phyloP scores from a whole-genome alignment of 1,140 invertebrate species.

The Drosophila truncata region DNA sequence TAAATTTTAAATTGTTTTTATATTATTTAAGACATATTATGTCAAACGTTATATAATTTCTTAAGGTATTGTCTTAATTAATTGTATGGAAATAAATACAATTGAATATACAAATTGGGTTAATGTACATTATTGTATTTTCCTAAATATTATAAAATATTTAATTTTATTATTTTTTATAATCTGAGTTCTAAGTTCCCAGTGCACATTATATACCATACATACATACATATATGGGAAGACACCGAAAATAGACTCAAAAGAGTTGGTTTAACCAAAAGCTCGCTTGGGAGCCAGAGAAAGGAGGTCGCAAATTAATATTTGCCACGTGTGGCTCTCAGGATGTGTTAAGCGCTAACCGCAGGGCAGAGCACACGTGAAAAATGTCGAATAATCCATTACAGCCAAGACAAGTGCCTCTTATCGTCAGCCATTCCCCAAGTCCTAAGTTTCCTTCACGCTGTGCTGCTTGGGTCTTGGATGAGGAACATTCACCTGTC shows the following conservation, averaged over 20 bases:
- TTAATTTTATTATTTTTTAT: no score
- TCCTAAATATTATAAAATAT: no score
- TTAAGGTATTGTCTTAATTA: no score
- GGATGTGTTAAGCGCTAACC: conserved; percentile 53
- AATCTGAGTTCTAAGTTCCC: background rate
- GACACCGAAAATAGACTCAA: conserved; percentile 25
- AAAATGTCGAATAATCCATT: conserved; percentile 75
- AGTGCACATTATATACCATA: conserved; percentile 1
- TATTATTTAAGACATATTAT: no score
- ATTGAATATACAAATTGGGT: no score
- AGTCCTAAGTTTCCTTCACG: background rate
- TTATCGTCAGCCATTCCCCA: conserved; percentile 41
- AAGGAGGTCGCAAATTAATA: conserved; percentile 65
- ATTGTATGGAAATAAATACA: no score
- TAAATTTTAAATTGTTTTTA: no score
- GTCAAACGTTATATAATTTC: no score
- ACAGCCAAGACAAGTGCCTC: conserved; percentile 44
- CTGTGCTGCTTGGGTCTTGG: background rate
- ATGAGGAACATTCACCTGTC: conserved; percentile 1
- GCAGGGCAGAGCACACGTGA: conserved; percentile 46
- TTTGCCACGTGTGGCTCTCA: conserved; percentile 64
- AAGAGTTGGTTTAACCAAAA: conserved; percentile 20
- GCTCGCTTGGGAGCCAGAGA: background rate
- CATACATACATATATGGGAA: background rate
- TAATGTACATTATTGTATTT: no score